Evolutionary conservation across 2,888 invertebrate species (phyloP), one percentile per base, ranked within the genome.

Genomic region (Cacoxenus indagator): DNA sequence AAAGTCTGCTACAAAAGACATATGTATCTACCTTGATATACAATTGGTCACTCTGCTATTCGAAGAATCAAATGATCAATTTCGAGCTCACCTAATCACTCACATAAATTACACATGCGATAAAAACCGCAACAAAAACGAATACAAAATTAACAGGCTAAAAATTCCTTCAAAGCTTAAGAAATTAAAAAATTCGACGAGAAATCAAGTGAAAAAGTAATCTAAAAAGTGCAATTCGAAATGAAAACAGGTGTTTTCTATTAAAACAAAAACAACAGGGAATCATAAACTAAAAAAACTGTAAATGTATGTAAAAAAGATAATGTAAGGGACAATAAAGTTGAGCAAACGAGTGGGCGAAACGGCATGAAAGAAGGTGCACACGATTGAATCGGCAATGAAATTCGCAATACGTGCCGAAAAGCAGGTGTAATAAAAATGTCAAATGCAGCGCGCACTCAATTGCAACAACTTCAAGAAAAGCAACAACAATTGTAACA

Each of bases 221-320:
- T 65, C 55, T 45, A 64, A 22, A 70, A 65, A 68, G 67, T 59
- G 65, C 70, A 72, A 66, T 64, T 67, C 37, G 66, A 64, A 24
- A n/a, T 19, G 43, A 61, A 61, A 37, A 70, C 65, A 71, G 67
- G 27, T 46, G 71, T 69, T 57, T 37, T 37, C 37, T 37, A 37
- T 37, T 37, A 14, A 11, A 37, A 37, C 37, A 37, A 75, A 76
- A 79, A 79, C 81, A 81, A 83, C 83, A 81, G 83, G 83, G 81
- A 79, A 79, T 81, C 76, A 81, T 74, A 83, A 70, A 70, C 76
- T 70, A 71, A 74, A 74, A 74, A 70, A 72, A 74, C 74, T 70
- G 72, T 70, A 73, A 81, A 66, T 69, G 64, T 69, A 57, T 65
- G 48, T 48, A 43, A 43, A 17, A 29, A 3, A 57, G 64, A 48